A percentile compares a stretch with the other conserved stretches of the same genome.
phyloP scores from a whole-genome alignment of 2,797 vertebrate genomes.

The Tokudaia muenninki region DNA sequence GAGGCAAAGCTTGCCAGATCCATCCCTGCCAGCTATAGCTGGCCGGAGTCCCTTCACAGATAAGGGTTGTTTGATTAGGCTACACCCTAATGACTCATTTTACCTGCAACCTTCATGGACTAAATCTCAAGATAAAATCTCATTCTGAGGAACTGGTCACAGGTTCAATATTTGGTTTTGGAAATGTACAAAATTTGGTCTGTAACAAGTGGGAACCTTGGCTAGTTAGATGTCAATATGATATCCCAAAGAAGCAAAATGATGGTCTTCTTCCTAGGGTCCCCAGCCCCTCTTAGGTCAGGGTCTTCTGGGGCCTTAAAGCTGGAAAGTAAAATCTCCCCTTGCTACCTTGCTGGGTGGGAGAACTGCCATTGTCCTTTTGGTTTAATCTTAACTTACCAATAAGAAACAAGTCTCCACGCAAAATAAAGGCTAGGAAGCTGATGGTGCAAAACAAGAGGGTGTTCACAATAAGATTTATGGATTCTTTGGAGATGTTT shows the following conservation, averaged over 20 bases:
- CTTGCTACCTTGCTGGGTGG: not conserved
- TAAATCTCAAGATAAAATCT: not conserved
- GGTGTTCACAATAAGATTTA: constrained; percentile 11
- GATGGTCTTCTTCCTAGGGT: not conserved
- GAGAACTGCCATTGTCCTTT: not conserved
- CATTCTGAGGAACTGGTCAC: not conserved
- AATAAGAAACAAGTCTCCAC: constrained; percentile 22
- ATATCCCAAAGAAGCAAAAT: not conserved
- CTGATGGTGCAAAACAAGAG: not conserved
- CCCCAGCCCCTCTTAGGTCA: not conserved
- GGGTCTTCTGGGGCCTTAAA: not conserved
- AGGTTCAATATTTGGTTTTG: not conserved
- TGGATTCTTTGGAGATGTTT: not conserved
- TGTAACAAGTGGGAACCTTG: not conserved
- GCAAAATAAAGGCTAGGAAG: not conserved
- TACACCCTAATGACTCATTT: not conserved
- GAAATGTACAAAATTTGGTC: not conserved
- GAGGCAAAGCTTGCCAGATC: not conserved
- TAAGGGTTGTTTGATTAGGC: not conserved
- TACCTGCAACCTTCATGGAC: not conserved
- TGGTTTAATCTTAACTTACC: constrained; percentile 14
- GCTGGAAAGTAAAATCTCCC: not conserved
- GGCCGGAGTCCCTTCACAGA: not conserved
- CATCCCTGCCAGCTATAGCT: not conserved
- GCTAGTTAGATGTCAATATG: not conserved